Conservation (phyloP, 2,888 invertebrate genomes). For the Margaritifera margaritifera region DNA sequence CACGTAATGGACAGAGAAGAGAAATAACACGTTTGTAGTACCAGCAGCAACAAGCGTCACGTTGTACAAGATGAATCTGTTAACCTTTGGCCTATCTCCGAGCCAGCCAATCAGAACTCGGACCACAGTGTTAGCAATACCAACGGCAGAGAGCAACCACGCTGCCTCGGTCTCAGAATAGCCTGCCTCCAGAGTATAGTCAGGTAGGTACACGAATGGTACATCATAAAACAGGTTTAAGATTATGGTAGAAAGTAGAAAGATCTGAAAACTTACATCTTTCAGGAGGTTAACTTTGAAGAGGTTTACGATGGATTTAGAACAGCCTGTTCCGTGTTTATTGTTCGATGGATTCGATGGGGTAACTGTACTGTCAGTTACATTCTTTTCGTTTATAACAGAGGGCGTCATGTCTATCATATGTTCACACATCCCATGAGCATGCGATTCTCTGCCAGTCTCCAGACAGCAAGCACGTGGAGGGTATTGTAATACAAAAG, state of each 20-base stretch:
- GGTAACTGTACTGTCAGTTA: too few species aligned
- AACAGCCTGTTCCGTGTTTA: too few species aligned
- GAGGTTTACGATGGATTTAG: constrained; percentile 61
- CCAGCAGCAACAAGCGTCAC: constrained; percentile 89
- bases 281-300: constrained; percentile 13
- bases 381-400: too few species aligned
- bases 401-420: too few species aligned
- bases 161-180: constrained; percentile 74
- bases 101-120: constrained; percentile 79
- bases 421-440: too few species aligned
- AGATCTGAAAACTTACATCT: constrained; percentile 83
- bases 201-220: constrained; percentile 89
- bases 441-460: too few species aligned
- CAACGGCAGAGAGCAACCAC: constrained; percentile 87
- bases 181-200: constrained; percentile 76
- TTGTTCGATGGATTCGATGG: too few species aligned
- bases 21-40: constrained; percentile 85
- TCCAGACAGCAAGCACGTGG: too few species aligned
- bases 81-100: constrained; percentile 79
- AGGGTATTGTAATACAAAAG: too few species aligned
- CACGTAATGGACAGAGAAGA: constrained; percentile 78
- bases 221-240: constrained; percentile 94
- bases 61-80: constrained; percentile 92
- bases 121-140: constrained; percentile 92
- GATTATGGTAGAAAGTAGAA: constrained; percentile 91